phyloP scores from a whole-genome alignment of 2,113 vertebrate genomes.

The Myanophis thanlyinensis region DNA sequence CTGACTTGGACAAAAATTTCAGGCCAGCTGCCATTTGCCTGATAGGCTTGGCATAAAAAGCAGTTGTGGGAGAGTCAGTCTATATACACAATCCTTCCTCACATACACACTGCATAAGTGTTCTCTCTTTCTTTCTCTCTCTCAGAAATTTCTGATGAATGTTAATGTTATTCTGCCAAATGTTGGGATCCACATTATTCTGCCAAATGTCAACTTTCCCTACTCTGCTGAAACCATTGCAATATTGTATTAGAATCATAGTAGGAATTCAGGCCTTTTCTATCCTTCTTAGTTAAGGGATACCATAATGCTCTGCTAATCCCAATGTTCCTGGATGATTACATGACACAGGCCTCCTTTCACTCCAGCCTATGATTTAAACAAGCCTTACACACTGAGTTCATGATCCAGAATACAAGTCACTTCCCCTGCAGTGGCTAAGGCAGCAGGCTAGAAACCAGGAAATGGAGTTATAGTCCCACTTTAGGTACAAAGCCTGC shows the following conservation, averaged over 20 bases:
- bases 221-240: not conserved
- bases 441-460: not conserved
- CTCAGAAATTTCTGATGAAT: not conserved
- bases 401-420: not conserved
- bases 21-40: conserved; percentile 63
- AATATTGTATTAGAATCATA: not conserved
- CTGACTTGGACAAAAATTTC: conserved; percentile 33
- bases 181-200: not conserved
- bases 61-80: conserved; percentile 45
- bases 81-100: accelerated
- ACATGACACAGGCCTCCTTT: not conserved
- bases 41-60: conserved; percentile 53
- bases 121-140: not conserved
- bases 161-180: not conserved
- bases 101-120: not conserved
- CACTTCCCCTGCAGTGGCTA: not conserved
- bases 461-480: not conserved
- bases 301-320: not conserved
- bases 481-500: not conserved
- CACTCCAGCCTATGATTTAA: not conserved
- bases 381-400: not conserved
- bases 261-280: not conserved
- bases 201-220: not conserved
- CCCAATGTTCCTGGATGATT: not conserved
- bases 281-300: not conserved